These are phyloP conservation scores for Pherbina coryleti DNA, from an alignment of 2,888 invertebrate genomes.

Conservation along the genomic window DNA sequence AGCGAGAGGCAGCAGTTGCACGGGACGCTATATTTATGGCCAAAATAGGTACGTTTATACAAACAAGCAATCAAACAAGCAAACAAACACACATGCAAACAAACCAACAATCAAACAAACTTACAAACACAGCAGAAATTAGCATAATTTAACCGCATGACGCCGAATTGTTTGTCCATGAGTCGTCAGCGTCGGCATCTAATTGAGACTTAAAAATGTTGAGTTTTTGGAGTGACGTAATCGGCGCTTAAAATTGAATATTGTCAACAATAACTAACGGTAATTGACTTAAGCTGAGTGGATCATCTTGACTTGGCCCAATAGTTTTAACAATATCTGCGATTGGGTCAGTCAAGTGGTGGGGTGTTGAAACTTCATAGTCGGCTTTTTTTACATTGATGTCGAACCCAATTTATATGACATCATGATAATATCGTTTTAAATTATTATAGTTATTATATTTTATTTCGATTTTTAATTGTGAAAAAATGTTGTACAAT, in stretches of 20 bases:
- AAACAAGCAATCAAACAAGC: background rate
- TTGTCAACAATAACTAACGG: background rate
- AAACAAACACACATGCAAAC: too few relatives aligned
- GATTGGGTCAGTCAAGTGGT: background rate
- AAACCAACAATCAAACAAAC: background rate
- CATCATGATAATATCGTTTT: background rate
- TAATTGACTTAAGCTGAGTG: background rate
- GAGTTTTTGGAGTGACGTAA: background rate
- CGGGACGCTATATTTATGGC: background rate
- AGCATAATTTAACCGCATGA: constrained; percentile 2
- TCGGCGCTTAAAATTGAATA: constrained; percentile 6
- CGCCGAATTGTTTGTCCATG: background rate
- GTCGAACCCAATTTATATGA: constrained; percentile 2
- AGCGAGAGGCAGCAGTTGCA: background rate
- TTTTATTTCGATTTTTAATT: background rate
- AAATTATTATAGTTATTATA: background rate
- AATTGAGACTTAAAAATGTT: background rate
- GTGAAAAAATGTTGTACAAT: constrained; percentile 10
- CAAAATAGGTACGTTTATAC: background rate
- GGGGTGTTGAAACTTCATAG: background rate
- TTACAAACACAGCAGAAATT: background rate
- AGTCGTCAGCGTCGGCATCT: background rate
- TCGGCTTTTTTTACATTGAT: background rate
- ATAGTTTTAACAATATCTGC: background rate
- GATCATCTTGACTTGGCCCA: too few relatives aligned